A percentile compares a stretch with the other conserved stretches of the same genome.
These are phyloP conservation scores for Carassius carassius DNA, from an alignment of 2,113 vertebrate genomes.

Conservation along the genomic window DNA sequence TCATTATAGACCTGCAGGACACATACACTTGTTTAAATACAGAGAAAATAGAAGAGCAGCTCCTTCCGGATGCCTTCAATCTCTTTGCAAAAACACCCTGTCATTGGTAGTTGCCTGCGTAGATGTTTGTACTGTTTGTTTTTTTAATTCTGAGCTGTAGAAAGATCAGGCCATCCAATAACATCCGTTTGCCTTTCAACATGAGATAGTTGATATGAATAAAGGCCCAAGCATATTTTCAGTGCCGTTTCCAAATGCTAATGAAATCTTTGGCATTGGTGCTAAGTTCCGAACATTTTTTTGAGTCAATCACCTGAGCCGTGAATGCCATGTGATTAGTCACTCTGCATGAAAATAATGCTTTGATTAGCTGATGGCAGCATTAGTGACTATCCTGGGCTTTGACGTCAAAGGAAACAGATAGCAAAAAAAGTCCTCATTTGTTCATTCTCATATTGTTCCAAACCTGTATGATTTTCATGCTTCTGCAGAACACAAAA, in stretches of 20 bases:
- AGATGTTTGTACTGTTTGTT: background rate
- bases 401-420: background rate
- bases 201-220: slow-evolving; percentile 8
- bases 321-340: slow-evolving; percentile 7
- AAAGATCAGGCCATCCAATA: background rate
- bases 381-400: background rate
- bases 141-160: slow-evolving; percentile 18
- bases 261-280: background rate
- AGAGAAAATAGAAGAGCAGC: background rate
- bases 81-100: slow-evolving; percentile 13
- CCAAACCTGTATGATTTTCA: background rate
- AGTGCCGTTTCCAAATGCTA: background rate
- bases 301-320: background rate
- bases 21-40: slow-evolving; percentile 27
- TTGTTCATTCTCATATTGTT: background rate
- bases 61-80: slow-evolving; percentile 1
- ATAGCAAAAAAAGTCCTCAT: background rate
- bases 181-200: background rate
- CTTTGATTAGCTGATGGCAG: slow-evolving; percentile 19
- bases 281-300: background rate
- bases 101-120: background rate
- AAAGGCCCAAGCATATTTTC: background rate
- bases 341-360: background rate
- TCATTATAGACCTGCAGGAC: slow-evolving; percentile 33
- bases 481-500: background rate